Conservation (phyloP, 2,888 invertebrate species). For the Aleiodes leptofemur region DNA sequence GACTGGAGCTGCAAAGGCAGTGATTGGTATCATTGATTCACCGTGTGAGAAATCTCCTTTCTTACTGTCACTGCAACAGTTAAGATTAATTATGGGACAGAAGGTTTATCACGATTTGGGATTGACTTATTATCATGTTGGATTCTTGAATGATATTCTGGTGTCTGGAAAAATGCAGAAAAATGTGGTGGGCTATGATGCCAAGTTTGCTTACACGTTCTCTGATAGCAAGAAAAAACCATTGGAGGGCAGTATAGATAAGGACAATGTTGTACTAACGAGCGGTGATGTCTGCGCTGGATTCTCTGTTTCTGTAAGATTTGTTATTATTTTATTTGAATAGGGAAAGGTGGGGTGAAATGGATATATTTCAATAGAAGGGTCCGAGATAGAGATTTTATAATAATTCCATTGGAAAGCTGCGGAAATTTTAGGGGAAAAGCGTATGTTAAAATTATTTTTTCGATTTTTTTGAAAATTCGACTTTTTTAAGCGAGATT, state of each 20-base stretch:
- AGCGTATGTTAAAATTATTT: too few relatives aligned
- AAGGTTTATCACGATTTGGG: constrained; percentile 78
- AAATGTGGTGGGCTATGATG: constrained; percentile 80
- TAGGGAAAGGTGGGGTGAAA: too few relatives aligned
- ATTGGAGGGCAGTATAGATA: constrained; percentile 77
- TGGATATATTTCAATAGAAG: too few relatives aligned
- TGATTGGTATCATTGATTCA: constrained; percentile 82
- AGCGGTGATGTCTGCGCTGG: constrained; percentile 81
- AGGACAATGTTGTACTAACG: constrained; percentile 78
- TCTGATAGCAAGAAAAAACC: constrained; percentile 82
- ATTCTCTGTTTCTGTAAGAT: constrained; percentile 80
- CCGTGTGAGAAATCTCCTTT: constrained; percentile 78
- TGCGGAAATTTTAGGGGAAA: too few relatives aligned
- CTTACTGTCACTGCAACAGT: constrained; percentile 74
- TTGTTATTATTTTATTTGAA: not conserved
- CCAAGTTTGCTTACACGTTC: constrained; percentile 80
- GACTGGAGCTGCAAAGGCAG: constrained; percentile 84
- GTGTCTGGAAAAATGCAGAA: constrained; percentile 78
- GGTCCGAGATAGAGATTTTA: too few relatives aligned
- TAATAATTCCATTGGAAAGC: too few relatives aligned
- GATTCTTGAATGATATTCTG: constrained; percentile 78
- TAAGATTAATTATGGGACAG: constrained; percentile 67
- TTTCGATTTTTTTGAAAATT: too few relatives aligned
- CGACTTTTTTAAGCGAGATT: too few relatives aligned
- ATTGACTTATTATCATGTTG: constrained; percentile 80